These are phyloP conservation scores for Neodontobutis hainanensis DNA, from an alignment of 2,113 vertebrate species.

Conservation along the genomic window DNA sequence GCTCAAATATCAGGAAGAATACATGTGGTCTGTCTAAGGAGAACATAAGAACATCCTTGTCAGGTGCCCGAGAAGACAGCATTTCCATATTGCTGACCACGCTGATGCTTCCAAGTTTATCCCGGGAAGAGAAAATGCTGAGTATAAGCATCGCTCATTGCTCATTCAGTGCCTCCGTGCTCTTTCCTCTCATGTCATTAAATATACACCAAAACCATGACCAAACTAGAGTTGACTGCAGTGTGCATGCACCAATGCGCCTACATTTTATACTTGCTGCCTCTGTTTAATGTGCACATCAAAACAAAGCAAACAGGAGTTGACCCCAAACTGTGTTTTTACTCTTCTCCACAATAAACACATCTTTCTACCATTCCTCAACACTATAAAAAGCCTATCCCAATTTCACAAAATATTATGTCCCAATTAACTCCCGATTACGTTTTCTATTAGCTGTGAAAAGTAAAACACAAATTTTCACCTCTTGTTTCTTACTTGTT, in stretches of 20 bases:
- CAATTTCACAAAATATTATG: slow-evolving; percentile 7
- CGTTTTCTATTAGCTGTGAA: neutral
- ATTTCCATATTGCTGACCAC: slow-evolving; percentile 67
- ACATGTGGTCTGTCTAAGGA: slow-evolving; percentile 20
- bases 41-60: slow-evolving; percentile 49
- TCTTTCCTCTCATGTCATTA: slow-evolving; percentile 24
- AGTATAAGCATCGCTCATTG: slow-evolving; percentile 46
- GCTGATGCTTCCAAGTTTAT: slow-evolving; percentile 23
- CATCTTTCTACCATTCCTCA: neutral
- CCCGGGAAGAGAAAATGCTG: slow-evolving; percentile 54
- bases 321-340: slow-evolving; percentile 9
- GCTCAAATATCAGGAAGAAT: slow-evolving; percentile 41
- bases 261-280: slow-evolving; percentile 40
- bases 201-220: neutral
- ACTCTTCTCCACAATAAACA: neutral
- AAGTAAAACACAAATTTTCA: neutral
- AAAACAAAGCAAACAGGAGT: slow-evolving; percentile 23
- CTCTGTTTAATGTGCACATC: slow-evolving; percentile 33
- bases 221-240: slow-evolving; percentile 17
- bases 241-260: slow-evolving; percentile 7
- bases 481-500: neutral
- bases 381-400: neutral
- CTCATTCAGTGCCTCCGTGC: slow-evolving; percentile 21
- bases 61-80: slow-evolving; percentile 30
- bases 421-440: neutral